A percentile compares a stretch with the other conserved stretches of the same genome.
Conservation (phyloP, 2,888 invertebrate species). For the Scaeva pyrastri region DNA sequence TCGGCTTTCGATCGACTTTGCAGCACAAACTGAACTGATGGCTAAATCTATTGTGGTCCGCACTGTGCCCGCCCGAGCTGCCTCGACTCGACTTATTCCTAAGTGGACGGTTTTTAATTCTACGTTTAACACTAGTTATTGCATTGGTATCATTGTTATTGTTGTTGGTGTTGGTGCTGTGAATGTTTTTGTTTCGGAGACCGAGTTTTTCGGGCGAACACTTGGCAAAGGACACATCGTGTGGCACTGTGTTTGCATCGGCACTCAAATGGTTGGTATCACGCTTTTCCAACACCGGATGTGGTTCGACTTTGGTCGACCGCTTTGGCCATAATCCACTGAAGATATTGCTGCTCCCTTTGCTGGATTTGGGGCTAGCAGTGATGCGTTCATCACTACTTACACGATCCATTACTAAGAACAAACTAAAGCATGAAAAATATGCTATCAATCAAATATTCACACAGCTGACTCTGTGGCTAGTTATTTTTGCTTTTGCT, state of each 20-base stretch:
- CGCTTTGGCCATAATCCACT: conserved; percentile 82
- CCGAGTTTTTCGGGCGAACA: conserved; percentile 78
- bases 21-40: conserved; percentile 84
- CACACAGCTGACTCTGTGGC: background rate
- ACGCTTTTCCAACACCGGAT: conserved; percentile 78
- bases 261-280: conserved; percentile 45
- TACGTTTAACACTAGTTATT: conserved; percentile 80
- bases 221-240: conserved; percentile 82
- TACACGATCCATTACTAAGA: conserved; percentile 77
- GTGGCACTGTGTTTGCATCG: conserved; percentile 62
- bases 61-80: conserved; percentile 76
- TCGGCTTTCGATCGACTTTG: conserved; percentile 81
- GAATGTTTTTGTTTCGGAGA: conserved; percentile 59
- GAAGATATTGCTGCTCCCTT: conserved; percentile 78
- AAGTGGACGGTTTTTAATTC: conserved; percentile 78
- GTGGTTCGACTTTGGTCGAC: conserved; percentile 83
- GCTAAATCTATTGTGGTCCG: conserved; percentile 83
- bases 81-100: conserved; percentile 65
- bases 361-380: conserved; percentile 80
- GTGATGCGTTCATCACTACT: conserved; percentile 81
- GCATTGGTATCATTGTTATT: conserved; percentile 77
- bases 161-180: conserved; percentile 62
- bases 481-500: background rate
- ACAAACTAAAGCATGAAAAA: conserved; percentile 33
- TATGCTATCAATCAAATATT: conserved; percentile 38